phyloP scores from a whole-genome alignment of 2,797 vertebrate genomes.

The Luscinia luscinia region DNA sequence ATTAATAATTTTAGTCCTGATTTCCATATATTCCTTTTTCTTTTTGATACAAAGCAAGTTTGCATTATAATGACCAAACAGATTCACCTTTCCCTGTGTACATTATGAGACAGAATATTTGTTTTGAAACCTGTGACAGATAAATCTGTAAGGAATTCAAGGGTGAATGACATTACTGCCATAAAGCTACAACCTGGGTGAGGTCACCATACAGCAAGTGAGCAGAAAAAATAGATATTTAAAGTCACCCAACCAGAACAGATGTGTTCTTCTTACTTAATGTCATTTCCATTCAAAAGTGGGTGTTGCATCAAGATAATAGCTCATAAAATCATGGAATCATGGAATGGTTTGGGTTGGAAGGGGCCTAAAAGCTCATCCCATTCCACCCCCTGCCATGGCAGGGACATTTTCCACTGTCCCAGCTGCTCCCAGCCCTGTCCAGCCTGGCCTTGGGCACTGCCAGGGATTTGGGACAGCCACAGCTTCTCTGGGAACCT shows the following conservation, averaged over 20 bases:
- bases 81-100: conserved; percentile 2
- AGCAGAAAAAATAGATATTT: background rate
- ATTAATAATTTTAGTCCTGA: background rate
- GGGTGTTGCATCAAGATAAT: background rate
- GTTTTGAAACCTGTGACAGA: background rate
- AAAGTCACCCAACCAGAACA: background rate
- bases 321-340: background rate
- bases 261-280: background rate
- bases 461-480: background rate
- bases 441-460: background rate
- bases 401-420: accelerated
- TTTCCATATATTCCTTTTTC: background rate
- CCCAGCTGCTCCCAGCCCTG: accelerated
- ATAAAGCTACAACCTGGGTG: background rate
- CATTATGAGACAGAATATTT: background rate
- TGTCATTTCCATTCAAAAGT: background rate
- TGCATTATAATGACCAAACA: background rate
- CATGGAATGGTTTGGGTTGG: background rate
- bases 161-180: background rate
- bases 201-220: background rate
- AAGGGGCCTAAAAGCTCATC: background rate
- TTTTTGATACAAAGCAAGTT: background rate
- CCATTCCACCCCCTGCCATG: too few relatives aligned
- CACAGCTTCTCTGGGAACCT: background rate
- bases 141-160: background rate